A percentile compares a stretch with the other conserved stretches of the same genome.
Conservation (phyloP, 2,797 vertebrate species). For the Florisuga fusca region DNA sequence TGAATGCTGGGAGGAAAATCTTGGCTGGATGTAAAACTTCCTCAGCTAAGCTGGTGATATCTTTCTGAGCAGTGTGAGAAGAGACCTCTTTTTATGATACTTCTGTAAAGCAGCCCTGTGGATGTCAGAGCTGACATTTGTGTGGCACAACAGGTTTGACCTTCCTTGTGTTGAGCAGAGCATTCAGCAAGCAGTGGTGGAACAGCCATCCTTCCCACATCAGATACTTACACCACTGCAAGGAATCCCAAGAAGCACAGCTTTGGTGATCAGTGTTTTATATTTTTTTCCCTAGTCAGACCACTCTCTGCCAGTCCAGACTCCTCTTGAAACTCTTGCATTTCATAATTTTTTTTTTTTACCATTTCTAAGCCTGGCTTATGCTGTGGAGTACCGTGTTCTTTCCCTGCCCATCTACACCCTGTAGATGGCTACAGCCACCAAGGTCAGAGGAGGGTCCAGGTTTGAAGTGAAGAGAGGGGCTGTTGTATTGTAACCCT, state of each 20-base stretch:
- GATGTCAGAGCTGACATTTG: background rate
- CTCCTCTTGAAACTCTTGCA: background rate
- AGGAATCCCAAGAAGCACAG: background rate
- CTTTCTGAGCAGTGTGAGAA: background rate
- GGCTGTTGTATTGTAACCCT: background rate
- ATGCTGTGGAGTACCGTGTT: background rate
- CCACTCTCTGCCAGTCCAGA: background rate
- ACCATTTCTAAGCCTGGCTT: background rate
- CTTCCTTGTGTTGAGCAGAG: rapidly evolving
- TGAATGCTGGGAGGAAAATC: background rate
- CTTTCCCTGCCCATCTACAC: background rate
- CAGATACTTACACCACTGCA: background rate
- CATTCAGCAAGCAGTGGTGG: rapidly evolving
- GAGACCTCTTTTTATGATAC: background rate
- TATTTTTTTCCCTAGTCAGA: background rate
- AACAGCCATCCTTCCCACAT: background rate
- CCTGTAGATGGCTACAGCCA: background rate
- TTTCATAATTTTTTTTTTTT: background rate
- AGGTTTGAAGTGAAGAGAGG: background rate
- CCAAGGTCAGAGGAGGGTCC: background rate
- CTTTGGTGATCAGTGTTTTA: background rate
- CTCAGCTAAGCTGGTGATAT: background rate
- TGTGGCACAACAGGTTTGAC: background rate
- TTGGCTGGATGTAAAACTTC: conserved; percentile 15
- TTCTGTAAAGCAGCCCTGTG: background rate